Conservation (phyloP, 92 coral and sea anemone species). For the Desmophyllum pertusum region DNA sequence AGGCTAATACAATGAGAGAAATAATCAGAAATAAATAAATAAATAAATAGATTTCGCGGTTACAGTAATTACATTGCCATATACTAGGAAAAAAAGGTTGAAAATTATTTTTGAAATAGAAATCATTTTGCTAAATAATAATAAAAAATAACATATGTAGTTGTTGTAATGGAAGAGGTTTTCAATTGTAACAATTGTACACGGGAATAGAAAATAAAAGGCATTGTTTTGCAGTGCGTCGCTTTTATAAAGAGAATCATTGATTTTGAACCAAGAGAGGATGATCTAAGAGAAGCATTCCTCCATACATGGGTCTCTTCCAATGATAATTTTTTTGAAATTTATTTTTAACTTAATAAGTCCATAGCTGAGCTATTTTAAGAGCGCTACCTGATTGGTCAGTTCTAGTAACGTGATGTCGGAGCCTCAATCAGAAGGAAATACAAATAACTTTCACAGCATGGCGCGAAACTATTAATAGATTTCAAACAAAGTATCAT, state of each 20-base stretch:
- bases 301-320: too few relatives aligned
- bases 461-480: too few relatives aligned
- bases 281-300: not conserved
- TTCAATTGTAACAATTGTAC: not conserved
- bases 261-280: not conserved
- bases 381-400: too few relatives aligned
- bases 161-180: not conserved
- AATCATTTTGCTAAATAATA: not conserved
- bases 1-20: not conserved
- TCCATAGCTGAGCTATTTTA: too few relatives aligned
- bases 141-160: not conserved
- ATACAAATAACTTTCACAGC: too few relatives aligned
- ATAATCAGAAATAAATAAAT: not conserved
- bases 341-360: too few relatives aligned
- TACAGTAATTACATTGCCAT: not conserved
- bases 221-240: not conserved
- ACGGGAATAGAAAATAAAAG: not conserved
- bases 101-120: not conserved
- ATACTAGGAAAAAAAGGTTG: not conserved
- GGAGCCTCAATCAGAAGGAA: too few relatives aligned
- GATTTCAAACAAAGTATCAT: too few relatives aligned
- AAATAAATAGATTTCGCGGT: not conserved
- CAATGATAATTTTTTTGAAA: too few relatives aligned
- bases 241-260: not conserved
- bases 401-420: too few relatives aligned